Evolutionary conservation across 1,140 invertebrate genomes (phyloP).

Genomic region (Tribolium castaneum): DNA sequence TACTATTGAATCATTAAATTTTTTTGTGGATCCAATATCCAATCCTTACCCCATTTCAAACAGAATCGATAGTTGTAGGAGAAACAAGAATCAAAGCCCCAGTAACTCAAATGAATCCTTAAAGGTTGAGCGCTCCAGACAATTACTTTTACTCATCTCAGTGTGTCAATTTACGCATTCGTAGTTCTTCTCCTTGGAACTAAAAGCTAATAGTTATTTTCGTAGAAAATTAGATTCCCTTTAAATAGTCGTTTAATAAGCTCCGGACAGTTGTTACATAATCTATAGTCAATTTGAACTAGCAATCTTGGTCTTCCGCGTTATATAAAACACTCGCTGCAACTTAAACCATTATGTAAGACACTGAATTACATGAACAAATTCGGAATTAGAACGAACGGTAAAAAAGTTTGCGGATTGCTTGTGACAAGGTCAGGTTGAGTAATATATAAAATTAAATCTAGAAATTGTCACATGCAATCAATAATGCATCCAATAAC

Average conservation of each 20-base stretch:
- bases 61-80: not conserved
- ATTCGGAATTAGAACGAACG: conserved; percentile 15
- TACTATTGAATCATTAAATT: no score
- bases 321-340: conserved; percentile 12
- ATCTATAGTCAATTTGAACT: not conserved
- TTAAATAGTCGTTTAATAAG: not conserved
- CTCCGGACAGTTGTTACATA: not conserved
- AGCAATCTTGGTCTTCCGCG: conserved; percentile 18
- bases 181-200: not conserved
- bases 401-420: conserved; percentile 1
- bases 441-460: conserved; percentile 8
- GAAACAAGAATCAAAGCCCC: not conserved
- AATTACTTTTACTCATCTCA: not conserved
- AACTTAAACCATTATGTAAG: conserved; percentile 22
- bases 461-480: not conserved
- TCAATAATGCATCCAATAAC: not conserved
- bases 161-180: not conserved
- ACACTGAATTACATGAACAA: conserved; percentile 7
- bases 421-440: conserved; percentile 9
- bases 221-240: no score
- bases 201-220: no score
- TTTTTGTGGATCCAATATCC: no score
- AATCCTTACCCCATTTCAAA: not conserved
- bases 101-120: not conserved
- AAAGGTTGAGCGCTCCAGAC: not conserved